Base-by-base conservation (phyloP, 92 coral and sea anemone species). In the Epizoanthus fatuus region DNA sequence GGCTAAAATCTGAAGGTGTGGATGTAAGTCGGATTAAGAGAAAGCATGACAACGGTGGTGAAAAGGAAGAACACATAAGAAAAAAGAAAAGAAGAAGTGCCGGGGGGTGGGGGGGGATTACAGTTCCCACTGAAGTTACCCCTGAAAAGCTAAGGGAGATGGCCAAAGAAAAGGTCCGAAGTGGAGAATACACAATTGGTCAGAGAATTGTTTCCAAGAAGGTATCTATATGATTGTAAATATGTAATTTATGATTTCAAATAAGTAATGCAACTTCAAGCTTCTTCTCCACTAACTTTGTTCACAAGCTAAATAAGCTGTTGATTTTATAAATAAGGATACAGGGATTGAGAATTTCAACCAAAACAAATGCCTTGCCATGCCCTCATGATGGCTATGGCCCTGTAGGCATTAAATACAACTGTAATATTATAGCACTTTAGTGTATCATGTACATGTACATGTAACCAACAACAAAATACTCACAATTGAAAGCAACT, bases 151-250 rank as follows among this genome's bases (percentile, higher is more conserved):
- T 80, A 12, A 80, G 7, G 44, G 19, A 80, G 44, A 45, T 45
- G 17, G 55, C 52, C 4, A 67, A 4, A 60, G 83, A 82, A 19
- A 82, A 82, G 51, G 0, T 82, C 2, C 45, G 25, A 4, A 70
- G 84, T 82, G 87, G 65, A 52, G 51, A 71, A 58, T 70, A 82
- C 47, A 49, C 69, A 22, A 35, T 82, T 82, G 79, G 79, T 69
- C 29, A 82, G 3, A 82, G 82, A 63, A 82, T 70, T 68, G 83
- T 82, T 71, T 83, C 87, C 13, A 82, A 16, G 17, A 71, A 67
- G 87, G 87, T 81, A 86, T 49, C 5, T 19, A 22, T 1, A 69
- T 4, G n/a, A 7, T 25, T 19, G 7, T 69, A 37, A 19, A 19
- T 69, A 29, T 29, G 35, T 29, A 29, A 29, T 2, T 29, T 29